phyloP scores from a whole-genome alignment of 2,888 invertebrate species.

The Ctenicera cuprea region DNA sequence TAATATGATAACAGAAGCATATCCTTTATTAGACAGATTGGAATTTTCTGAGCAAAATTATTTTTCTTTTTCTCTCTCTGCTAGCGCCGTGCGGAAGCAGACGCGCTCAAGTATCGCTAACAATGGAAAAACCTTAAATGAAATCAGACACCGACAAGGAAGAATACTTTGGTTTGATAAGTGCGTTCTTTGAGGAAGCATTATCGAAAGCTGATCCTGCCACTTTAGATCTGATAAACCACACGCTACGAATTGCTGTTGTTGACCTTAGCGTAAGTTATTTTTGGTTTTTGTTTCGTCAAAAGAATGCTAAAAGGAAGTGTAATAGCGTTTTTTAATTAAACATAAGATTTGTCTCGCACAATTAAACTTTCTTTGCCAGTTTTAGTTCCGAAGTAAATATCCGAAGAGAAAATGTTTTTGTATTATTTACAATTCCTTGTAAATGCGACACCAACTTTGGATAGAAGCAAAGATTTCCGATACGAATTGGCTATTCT shows the following conservation, averaged over 20 bases:
- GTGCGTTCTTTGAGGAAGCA: constrained; percentile 50
- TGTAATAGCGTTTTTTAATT: background rate
- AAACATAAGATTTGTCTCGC: too few species aligned
- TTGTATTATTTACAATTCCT: too few species aligned
- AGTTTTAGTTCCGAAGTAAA: too few species aligned
- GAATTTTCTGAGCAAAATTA: constrained; percentile 15
- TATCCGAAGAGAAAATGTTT: too few species aligned
- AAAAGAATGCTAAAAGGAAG: constrained; percentile 1
- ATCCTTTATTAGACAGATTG: constrained; percentile 25
- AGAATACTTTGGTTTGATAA: constrained; percentile 49
- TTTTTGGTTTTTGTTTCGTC: constrained; percentile 2
- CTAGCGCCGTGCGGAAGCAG: background rate
- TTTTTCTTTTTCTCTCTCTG: background rate
- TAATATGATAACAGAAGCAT: constrained; percentile 15
- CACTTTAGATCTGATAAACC: constrained; percentile 46
- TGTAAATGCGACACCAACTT: too few species aligned
- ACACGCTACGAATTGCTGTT: constrained; percentile 33
- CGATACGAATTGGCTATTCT: too few species aligned
- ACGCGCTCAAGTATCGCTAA: constrained; percentile 37
- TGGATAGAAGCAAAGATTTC: too few species aligned
- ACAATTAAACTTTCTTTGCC: too few species aligned
- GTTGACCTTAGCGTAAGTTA: constrained; percentile 27
- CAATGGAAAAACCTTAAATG: constrained; percentile 45
- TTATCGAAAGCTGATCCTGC: constrained; percentile 50
- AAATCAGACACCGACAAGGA: constrained; percentile 51